Conservation (phyloP, 2,888 invertebrate species). For the Teleiodes luculella region DNA sequence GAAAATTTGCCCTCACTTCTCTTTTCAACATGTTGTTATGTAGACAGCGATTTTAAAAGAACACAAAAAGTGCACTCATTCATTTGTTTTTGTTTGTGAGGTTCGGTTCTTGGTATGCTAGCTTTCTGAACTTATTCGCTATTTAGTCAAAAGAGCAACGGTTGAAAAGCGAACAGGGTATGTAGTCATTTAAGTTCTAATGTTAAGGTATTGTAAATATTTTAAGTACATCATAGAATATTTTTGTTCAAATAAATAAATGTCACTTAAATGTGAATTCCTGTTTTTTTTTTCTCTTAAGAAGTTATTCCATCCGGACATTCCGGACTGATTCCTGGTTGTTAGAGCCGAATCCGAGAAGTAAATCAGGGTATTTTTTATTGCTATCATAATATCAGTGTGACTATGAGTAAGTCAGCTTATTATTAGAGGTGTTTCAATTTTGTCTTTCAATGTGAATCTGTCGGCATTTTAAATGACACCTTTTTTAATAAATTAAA, state of each 20-base stretch:
- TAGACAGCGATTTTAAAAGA: background rate
- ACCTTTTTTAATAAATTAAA: no score
- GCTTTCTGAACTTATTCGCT: constrained; percentile 14
- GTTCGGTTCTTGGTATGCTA: background rate
- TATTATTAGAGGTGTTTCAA: no score
- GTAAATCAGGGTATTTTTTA: no score
- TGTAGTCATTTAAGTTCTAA: constrained; percentile 66
- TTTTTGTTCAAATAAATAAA: constrained; percentile 77
- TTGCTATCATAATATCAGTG: no score
- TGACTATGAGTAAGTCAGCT: no score
- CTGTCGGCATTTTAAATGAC: no score
- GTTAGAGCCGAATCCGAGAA: no score
- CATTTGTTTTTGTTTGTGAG: no score
- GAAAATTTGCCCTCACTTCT: constrained; percentile 61
- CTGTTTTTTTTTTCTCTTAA: no score
- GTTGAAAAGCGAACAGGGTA: constrained; percentile 78
- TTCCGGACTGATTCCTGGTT: no score
- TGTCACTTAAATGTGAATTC: constrained; percentile 63
- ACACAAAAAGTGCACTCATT: background rate
- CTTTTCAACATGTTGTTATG: constrained; percentile 74
- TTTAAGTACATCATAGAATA: constrained; percentile 65
- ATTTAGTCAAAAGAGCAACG: constrained; percentile 49
- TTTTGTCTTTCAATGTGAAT: no score
- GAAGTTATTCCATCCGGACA: no score
- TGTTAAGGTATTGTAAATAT: constrained; percentile 72